Evolutionary conservation across 2,888 invertebrate genomes (phyloP), one percentile per base, ranked within the genome.

Genomic region (Pelosia muscerda): DNA sequence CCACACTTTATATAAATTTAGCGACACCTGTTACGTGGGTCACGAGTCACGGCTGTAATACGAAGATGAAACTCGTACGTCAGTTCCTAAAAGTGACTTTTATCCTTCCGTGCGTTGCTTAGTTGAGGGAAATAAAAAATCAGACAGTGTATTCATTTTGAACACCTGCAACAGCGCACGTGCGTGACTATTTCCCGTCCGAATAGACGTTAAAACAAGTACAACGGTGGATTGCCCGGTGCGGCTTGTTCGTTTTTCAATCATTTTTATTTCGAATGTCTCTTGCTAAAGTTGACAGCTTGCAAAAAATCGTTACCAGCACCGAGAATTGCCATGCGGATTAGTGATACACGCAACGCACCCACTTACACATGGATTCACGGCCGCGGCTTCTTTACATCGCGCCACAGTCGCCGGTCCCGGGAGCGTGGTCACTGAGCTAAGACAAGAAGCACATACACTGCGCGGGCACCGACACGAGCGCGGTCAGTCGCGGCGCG

Each of bases 351-450:
- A 90, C 86, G 86, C 87, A 92, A 89, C 90, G 89, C 91, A 90
- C 90, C 86, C 88, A 94, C 94, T 95, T 94, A 94, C 94, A 95
- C 94, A 94, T 94, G 86, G 86, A 92, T 91, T 92, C 89, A 89
- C 90, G 90, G 89, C 90, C 88, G 90, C 90, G 88, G 90, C 88
- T 92, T 89, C 90, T 89, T 93, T 90, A 94, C 94, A 94, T 94
- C 89, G 92, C 94, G 93, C 94, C 94, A 93, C 90, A 97, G 97
- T 83, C 95, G 97, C 86, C 96, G 97, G 84, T 96, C 83, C 97
- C 96, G 92, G 96, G 95, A 89, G 88, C 86, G 94, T 95, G 85
- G 95, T 95, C 96, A 92, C 95, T 94, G 82, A 96, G 95, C 81
- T 95, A 95, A 85, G 95, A 88, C 91, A 95, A 88, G 75, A 92